A percentile compares a stretch with the other conserved stretches of the same genome.
Conservation (phyloP, 2,888 invertebrate genomes). For the Germaria angustata region DNA sequence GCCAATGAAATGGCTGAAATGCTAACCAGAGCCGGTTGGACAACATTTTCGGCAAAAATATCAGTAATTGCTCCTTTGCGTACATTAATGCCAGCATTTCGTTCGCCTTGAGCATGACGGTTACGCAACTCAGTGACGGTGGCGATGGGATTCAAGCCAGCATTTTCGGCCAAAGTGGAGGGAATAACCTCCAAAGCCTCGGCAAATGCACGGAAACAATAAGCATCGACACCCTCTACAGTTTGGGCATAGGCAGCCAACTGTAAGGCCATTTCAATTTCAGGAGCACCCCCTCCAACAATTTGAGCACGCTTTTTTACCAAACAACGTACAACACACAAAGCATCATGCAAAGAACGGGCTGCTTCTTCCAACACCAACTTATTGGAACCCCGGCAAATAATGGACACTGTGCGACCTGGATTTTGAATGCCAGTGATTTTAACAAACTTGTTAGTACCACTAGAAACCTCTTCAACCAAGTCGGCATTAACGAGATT, state of each 20-base stretch:
- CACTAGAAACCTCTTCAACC: slow-evolving; percentile 95
- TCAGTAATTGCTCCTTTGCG: slow-evolving; percentile 97
- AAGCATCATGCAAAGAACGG: slow-evolving; percentile 94
- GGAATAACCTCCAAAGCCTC: slow-evolving; percentile 97
- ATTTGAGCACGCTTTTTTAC: slow-evolving; percentile 95
- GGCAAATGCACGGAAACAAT: slow-evolving; percentile 96
- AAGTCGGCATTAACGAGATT: slow-evolving; percentile 94
- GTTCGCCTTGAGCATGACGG: slow-evolving; percentile 92
- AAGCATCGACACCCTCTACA: slow-evolving; percentile 94
- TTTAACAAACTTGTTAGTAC: slow-evolving; percentile 94
- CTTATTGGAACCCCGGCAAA: slow-evolving; percentile 92
- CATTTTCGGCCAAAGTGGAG: slow-evolving; percentile 93
- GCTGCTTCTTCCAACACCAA: slow-evolving; percentile 94
- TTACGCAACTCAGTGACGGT: slow-evolving; percentile 98
- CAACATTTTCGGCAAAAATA: slow-evolving; percentile 97
- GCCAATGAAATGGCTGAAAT: slow-evolving; percentile 95
- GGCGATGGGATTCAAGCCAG: slow-evolving; percentile 93
- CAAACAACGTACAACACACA: slow-evolving; percentile 95
- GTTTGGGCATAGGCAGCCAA: slow-evolving; percentile 90
- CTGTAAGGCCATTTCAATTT: slow-evolving; percentile 94
- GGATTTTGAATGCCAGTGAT: slow-evolving; percentile 92
- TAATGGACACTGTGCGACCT: slow-evolving; percentile 94
- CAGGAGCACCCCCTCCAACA: slow-evolving; percentile 98
- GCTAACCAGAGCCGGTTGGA: slow-evolving; percentile 97
- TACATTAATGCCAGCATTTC: slow-evolving; percentile 96